Percentiles rank a stretch among this genome's conserved stretches.
Evolutionary conservation across 2,797 vertebrate species (phyloP).

Genomic region (Allochrocebus solatus): DNA sequence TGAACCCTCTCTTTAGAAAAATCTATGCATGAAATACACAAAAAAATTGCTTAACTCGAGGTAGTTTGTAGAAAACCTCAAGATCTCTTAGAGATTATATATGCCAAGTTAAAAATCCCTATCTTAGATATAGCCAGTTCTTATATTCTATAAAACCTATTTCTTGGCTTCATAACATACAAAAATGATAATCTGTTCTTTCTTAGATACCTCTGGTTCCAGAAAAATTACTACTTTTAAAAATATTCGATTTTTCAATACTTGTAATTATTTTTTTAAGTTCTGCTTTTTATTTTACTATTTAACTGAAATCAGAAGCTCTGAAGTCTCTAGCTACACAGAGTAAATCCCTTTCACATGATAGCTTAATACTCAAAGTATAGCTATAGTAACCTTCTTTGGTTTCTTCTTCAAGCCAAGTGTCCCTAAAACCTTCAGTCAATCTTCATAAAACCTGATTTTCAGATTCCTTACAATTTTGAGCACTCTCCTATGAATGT

Average conservation of each 20-base stretch:
- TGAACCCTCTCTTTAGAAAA: background rate
- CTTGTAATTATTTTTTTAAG: background rate
- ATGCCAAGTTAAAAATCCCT: background rate
- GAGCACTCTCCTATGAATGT: background rate
- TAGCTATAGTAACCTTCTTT: background rate
- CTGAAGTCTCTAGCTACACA: background rate
- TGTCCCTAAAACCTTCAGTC: background rate
- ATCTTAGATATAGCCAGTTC: background rate
- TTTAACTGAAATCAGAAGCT: constrained; percentile 2
- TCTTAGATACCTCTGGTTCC: background rate
- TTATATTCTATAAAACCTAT: background rate
- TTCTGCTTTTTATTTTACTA: background rate
- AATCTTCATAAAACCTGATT: background rate
- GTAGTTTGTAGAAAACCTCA: background rate
- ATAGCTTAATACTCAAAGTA: background rate
- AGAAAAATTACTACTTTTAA: background rate
- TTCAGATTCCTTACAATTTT: background rate
- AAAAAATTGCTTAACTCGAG: background rate
- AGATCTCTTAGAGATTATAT: background rate
- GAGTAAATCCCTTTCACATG: background rate
- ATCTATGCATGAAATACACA: background rate
- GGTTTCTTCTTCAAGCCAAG: background rate
- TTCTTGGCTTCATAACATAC: background rate
- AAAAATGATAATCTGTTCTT: background rate
- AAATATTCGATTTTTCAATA: background rate